A percentile compares a stretch with the other conserved stretches of the same genome.
These are phyloP conservation scores for Clarias platycephalus DNA, from an alignment of 2,797 vertebrate genomes.

Conservation along the genomic window DNA sequence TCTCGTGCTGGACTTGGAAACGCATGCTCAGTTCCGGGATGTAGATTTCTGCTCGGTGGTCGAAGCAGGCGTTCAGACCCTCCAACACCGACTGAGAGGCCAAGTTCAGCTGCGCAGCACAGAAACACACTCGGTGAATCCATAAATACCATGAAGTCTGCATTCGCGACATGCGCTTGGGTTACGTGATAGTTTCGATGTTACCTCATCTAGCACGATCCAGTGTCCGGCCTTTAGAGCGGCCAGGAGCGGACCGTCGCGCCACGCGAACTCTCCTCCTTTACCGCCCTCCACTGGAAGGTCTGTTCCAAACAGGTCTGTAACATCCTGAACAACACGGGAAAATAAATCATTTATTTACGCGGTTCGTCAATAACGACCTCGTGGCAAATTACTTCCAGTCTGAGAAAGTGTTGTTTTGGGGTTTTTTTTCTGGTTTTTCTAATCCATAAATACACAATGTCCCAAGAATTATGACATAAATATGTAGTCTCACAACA, in stretches of 20 bases:
- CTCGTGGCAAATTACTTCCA: too few species aligned
- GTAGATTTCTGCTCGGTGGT: constrained; percentile 93
- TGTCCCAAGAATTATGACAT: too few species aligned
- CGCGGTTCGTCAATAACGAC: too few species aligned
- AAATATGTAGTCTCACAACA: too few species aligned
- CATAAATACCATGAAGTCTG: background rate
- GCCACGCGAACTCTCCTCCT: constrained; percentile 96
- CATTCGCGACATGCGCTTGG: background rate
- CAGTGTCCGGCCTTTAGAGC: constrained; percentile 93
- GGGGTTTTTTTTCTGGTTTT: too few species aligned
- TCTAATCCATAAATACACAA: too few species aligned
- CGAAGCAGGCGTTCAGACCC: constrained; percentile 95
- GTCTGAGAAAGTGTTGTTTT: too few species aligned
- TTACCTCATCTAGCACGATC: constrained; percentile 94
- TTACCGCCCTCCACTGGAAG: constrained; percentile 97
- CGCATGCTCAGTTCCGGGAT: constrained; percentile 91
- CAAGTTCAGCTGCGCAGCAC: constrained; percentile 84
- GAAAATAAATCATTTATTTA: background rate
- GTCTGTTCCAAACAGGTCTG: constrained; percentile 95
- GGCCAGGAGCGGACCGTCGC: constrained; percentile 90
- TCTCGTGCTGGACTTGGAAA: constrained; percentile 92
- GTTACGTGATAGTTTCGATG: background rate
- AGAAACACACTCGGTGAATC: background rate
- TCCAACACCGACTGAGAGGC: constrained; percentile 97
- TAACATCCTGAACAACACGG: constrained; percentile 82